phyloP scores from a whole-genome alignment of 2,888 invertebrate genomes.

The Auanema sp. region DNA sequence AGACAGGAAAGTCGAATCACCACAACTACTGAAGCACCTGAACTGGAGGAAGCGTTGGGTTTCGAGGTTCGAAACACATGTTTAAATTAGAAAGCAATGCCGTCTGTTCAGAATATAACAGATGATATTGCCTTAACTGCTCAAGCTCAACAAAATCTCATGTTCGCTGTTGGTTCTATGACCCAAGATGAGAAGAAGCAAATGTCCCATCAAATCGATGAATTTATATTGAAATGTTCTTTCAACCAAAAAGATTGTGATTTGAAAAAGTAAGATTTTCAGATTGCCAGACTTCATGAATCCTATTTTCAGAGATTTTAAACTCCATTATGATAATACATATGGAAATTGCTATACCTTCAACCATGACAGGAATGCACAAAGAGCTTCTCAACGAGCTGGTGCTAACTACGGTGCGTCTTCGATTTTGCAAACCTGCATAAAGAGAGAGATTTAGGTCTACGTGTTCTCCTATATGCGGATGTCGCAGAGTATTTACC shows the following conservation, averaged over 20 bases:
- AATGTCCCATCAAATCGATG: conserved; percentile 57
- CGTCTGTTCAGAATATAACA: conserved; percentile 48
- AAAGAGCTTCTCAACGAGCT: conserved; percentile 58
- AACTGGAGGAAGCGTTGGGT: conserved; percentile 53
- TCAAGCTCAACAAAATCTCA: conserved; percentile 61
- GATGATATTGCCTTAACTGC: conserved; percentile 62
- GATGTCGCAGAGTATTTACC: conserved; percentile 62
- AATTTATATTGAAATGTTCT: conserved; percentile 62
- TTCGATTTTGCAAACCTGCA: not conserved
- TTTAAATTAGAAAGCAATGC: not conserved
- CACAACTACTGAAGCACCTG: conserved; percentile 61
- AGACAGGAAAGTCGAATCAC: conserved; percentile 39
- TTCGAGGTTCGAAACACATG: conserved; percentile 38
- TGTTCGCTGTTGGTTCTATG: conserved; percentile 62
- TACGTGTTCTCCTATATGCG: conserved; percentile 61
- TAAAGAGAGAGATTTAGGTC: conserved; percentile 30
- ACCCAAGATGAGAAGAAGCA: conserved; percentile 40
- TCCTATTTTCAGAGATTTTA: conserved; percentile 52
- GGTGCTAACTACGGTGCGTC: conserved; percentile 62
- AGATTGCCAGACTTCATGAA: not conserved
- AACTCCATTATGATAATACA: conserved; percentile 59
- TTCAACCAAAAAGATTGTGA: conserved; percentile 63
- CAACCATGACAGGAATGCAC: conserved; percentile 57
- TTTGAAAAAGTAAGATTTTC: conserved; percentile 48
- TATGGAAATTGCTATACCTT: conserved; percentile 63